Evolutionary conservation across 2,888 invertebrate species (phyloP), one percentile per base, ranked within the genome.

Genomic region (Lithophane leautieri): DNA sequence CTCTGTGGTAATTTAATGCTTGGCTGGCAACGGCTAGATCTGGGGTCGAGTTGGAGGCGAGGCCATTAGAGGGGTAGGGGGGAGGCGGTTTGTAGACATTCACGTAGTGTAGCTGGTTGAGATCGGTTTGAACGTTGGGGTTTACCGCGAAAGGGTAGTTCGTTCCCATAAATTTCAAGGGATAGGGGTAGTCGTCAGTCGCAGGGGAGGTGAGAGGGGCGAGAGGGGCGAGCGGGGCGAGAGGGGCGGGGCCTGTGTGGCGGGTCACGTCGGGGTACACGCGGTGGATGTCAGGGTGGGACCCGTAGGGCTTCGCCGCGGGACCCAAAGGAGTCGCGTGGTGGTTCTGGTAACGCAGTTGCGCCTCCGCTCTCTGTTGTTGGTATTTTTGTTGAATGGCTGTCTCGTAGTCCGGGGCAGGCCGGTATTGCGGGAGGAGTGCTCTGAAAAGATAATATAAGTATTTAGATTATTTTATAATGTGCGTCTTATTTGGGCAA

Each of bases 351-450:
- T 94, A 96, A 0, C 96, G 93, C 0, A 95, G 91, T 76, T 94
- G 94, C 0, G 95, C 94, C 65, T 96, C 94, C 0, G 94, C 89
- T 14, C 95, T 81, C 56, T 95, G 95, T 58, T 96, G 97, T 67
- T 97, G 97, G 93, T 98, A 98, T 92, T 98, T 98, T 89, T 98
- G 98, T 92, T 98, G 98, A 79, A 99, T 97, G 22, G 99, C 99
- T 0, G 99, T 98, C 92, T 99, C 99, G 94, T 99, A 99, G 95
- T 99, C 99, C 0, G 99, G 99, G 2, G 99, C 99, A 0, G 98
- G 98, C 4, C 99, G 97, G 93, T 98, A 98, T 0, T 98, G 97
- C 0, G 98, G 98, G n/a, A 98, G 93, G 83, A 98, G 97, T 25
- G 98, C 98, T 89, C 98, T 97, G 86, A 96, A 94, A 56, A 9